Evolutionary conservation across 2,888 invertebrate genomes (phyloP).

Genomic region (Keiferia lycopersicella): DNA sequence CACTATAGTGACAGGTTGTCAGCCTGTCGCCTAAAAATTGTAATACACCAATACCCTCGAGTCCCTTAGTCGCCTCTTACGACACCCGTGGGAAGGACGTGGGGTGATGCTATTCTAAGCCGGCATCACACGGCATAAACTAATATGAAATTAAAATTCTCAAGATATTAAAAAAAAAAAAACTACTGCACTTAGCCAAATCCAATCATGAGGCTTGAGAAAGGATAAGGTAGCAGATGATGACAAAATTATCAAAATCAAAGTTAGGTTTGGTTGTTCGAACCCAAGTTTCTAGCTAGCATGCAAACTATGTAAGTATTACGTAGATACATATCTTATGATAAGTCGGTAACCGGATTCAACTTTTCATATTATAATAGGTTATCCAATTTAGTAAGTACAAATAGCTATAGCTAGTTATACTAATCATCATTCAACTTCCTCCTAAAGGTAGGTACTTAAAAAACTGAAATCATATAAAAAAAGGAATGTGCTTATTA

Average conservation of each 20-base stretch:
- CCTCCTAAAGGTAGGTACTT: not conserved
- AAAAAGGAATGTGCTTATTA: not conserved
- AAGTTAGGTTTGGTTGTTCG: not conserved
- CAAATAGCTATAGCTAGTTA: not conserved
- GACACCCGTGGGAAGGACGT: too few species aligned
- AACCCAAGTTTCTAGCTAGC: too few species aligned
- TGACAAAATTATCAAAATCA: not conserved
- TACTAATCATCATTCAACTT: not conserved
- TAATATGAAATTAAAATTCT: not conserved
- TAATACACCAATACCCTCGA: too few species aligned
- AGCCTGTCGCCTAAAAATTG: too few species aligned
- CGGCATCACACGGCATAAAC: too few species aligned
- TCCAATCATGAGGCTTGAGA: not conserved
- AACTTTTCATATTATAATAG: not conserved
- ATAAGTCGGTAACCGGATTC: not conserved
- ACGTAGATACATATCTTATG: not conserved
- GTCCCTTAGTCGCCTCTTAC: too few species aligned
- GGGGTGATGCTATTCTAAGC: too few species aligned
- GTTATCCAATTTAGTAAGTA: not conserved
- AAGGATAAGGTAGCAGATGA: too few species aligned
- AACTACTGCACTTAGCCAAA: not conserved
- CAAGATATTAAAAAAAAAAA: not conserved
- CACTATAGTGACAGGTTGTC: too few species aligned
- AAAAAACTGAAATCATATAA: not conserved
- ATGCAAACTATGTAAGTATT: not conserved